Conservation (phyloP, 2,797 vertebrate genomes). For the Mus minutoides region DNA sequence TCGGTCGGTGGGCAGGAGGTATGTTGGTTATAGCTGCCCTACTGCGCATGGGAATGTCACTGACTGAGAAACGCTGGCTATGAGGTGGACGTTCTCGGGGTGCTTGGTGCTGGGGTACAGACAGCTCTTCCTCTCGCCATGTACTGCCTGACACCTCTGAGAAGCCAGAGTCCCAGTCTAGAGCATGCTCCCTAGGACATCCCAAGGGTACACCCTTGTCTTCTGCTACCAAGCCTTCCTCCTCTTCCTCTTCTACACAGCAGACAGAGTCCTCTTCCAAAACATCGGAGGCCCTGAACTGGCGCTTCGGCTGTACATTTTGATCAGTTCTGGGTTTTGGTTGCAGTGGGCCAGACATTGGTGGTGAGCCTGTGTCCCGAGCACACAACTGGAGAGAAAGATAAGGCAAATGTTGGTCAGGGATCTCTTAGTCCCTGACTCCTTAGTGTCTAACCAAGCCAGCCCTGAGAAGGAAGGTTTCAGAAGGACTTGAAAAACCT, state of each 20-base stretch:
- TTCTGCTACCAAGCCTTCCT: constrained; percentile 43
- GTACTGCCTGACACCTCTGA: constrained; percentile 93
- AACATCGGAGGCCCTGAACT: constrained; percentile 88
- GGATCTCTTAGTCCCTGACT: background rate
- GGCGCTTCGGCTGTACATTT: constrained; percentile 83
- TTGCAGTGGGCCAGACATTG: constrained; percentile 77
- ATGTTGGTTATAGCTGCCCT: constrained; percentile 84
- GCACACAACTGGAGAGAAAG: constrained; percentile 89
- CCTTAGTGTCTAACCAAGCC: background rate
- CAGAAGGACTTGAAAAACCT: background rate
- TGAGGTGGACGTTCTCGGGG: constrained; percentile 85
- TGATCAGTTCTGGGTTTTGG: constrained; percentile 83
- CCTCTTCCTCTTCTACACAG: constrained; percentile 90
- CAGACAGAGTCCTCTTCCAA: constrained; percentile 94
- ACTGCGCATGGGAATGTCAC: constrained; percentile 89
- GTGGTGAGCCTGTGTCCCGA: constrained; percentile 86
- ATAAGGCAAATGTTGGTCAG: constrained; percentile 44
- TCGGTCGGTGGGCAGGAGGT: constrained; percentile 82
- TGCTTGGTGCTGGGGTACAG: constrained; percentile 66
- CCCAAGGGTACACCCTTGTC: constrained; percentile 84
- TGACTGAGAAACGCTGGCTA: constrained; percentile 90
- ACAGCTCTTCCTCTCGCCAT: constrained; percentile 93
- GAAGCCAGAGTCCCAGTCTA: constrained; percentile 97
- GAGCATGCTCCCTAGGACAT: constrained; percentile 92
- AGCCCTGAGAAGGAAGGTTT: background rate